Evolutionary conservation across 2,113 vertebrate species (phyloP), one percentile per base, ranked within the genome.

Genomic region (Tachycineta bicolor): DNA sequence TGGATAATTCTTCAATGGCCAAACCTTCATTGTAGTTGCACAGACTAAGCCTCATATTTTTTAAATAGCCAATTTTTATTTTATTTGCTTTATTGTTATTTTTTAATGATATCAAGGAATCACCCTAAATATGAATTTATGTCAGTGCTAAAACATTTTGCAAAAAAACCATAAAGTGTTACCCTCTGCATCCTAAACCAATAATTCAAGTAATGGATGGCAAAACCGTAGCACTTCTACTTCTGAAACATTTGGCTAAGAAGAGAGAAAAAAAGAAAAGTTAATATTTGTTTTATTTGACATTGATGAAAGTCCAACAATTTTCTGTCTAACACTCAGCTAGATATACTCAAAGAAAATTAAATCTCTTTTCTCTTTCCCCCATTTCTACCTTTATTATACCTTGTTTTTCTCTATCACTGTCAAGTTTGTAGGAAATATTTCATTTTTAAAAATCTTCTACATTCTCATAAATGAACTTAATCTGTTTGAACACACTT

Each of bases 31-130:
- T 12, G 2, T 63, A 33, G 7, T 47, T 60, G 18, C 11, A 44
- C 4, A 33, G 19, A 53, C 5, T 63, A 59, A 60, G 1, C 1
- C 5, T 1, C 34, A 2, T n/a, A 12, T 41, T 65, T 55, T 11
- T 31, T 13, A 37, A 47, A 20, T 3, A 46, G 0, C 3, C 23
- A 31, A 3, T 26, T 58, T 64, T 60, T 22, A 16, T 23, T 78
- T 75, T 33, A 20, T 71, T 84, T 77, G 2, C 2, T 75, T 63
- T 56, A 11, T 46, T 71, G 2, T 5, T 53, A 11, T 46, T 84
- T 60, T 83, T 50, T 31, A 52, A 69, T 20, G 4, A 52, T 9
- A 14, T 59, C 24, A 65, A 18, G 21, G 85, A 92, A 25, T 14
- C 14, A 65, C 14, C 10, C n/a, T 24, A 68, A 69, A 76, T 28